phyloP scores from a whole-genome alignment of 2,113 vertebrate genomes.

The Entomyzon cyanotis region DNA sequence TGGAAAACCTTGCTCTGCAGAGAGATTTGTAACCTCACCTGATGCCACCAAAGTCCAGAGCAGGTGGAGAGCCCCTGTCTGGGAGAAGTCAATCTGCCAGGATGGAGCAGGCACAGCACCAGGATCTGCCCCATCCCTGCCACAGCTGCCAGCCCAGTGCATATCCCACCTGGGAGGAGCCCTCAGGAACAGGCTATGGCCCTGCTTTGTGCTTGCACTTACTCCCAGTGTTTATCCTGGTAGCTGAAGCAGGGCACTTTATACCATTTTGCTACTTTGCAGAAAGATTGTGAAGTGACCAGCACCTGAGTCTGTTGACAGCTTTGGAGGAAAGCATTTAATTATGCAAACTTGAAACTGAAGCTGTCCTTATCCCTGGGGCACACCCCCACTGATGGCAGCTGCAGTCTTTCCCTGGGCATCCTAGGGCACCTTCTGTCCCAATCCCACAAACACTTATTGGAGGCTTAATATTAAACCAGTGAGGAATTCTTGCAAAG shows the following conservation, averaged over 20 bases:
- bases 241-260: neutral
- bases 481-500: neutral
- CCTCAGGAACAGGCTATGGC: neutral
- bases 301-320: constrained; percentile 14
- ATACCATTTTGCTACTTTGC: neutral
- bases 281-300: neutral
- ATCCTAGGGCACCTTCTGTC: neutral
- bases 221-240: neutral
- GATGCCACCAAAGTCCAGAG: neutral
- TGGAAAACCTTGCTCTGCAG: neutral
- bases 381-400: neutral
- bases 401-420: neutral
- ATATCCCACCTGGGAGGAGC: accelerated
- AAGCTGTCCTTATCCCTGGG: neutral
- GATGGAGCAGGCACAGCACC: neutral
- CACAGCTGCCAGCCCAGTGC: neutral
- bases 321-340: constrained; percentile 23
- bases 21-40: neutral
- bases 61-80: neutral
- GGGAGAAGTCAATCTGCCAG: neutral
- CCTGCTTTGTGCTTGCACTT: neutral
- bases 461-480: neutral
- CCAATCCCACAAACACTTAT: neutral
- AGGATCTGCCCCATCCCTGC: neutral
- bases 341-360: neutral